phyloP scores from a whole-genome alignment of 2,888 invertebrate genomes.

The Lamellibrachia satsuma region DNA sequence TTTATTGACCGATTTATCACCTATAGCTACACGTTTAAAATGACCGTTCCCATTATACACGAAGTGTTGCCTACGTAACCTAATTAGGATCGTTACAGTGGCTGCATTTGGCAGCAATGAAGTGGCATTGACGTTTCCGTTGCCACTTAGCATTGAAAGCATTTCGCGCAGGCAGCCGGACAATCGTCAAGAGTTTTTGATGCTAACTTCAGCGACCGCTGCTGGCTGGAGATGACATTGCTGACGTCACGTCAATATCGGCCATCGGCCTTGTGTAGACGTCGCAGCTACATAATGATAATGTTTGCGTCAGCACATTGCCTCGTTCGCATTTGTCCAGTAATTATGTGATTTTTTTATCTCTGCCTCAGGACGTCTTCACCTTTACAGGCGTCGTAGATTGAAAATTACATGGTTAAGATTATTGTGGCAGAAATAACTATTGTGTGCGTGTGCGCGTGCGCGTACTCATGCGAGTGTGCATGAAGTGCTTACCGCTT shows the following conservation, averaged over 20 bases:
- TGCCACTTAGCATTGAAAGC: constrained; percentile 3
- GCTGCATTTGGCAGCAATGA: neutral
- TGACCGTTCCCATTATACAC: neutral
- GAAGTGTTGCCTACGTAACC: neutral
- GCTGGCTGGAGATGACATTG: neutral
- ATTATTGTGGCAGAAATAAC: too few species aligned
- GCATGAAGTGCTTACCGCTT: too few species aligned
- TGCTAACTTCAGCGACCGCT: neutral
- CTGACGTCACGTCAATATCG: neutral
- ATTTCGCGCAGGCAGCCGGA: neutral
- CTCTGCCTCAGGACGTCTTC: too few species aligned
- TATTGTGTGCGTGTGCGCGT: too few species aligned
- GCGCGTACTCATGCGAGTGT: too few species aligned
- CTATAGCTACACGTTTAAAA: neutral
- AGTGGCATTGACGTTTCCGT: constrained; percentile 10
- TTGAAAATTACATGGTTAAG: too few species aligned
- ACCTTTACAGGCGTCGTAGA: too few species aligned
- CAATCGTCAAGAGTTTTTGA: neutral
- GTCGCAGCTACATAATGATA: neutral
- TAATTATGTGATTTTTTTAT: too few species aligned
- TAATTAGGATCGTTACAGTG: neutral
- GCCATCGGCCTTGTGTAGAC: neutral
- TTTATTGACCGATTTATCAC: neutral
- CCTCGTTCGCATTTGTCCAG: too few species aligned
- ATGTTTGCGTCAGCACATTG: too few species aligned